Conservation (phyloP, 2,797 vertebrate species). For the Coranthus polyacanthus region DNA sequence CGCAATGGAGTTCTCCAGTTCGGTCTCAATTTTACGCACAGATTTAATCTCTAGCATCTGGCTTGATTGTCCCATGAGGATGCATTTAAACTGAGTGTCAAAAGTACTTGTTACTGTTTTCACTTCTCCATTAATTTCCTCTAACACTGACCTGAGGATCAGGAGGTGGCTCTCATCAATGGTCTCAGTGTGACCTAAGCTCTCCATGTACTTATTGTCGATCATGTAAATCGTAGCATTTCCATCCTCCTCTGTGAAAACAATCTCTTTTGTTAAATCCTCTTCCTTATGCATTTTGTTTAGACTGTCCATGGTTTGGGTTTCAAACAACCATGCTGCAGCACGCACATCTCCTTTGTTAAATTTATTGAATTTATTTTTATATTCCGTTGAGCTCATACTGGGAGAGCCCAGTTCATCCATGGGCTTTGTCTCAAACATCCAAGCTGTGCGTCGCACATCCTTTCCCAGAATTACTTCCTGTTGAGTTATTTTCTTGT, state of each 20-base stretch:
- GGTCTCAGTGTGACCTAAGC: slow-evolving; percentile 86
- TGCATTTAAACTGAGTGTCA: slow-evolving; percentile 90
- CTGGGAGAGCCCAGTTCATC: slow-evolving; percentile 73
- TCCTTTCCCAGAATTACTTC: slow-evolving; percentile 89
- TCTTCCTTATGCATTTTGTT: slow-evolving; percentile 87
- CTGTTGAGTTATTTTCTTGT: slow-evolving; percentile 82
- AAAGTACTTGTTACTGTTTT: slow-evolving; percentile 90
- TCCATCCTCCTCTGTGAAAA: slow-evolving; percentile 82
- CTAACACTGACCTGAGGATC: slow-evolving; percentile 87
- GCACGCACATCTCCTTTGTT: slow-evolving; percentile 86
- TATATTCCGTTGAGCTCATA: slow-evolving; percentile 69
- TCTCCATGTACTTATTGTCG: slow-evolving; percentile 88
- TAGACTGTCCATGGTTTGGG: slow-evolving; percentile 84
- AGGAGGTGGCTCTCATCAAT: slow-evolving; percentile 88
- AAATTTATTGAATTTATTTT: slow-evolving; percentile 85
- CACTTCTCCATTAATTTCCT: slow-evolving; percentile 89
- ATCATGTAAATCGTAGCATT: slow-evolving; percentile 90
- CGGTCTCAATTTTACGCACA: slow-evolving; percentile 89
- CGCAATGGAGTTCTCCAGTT: slow-evolving; percentile 88
- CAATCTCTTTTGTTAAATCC: slow-evolving; percentile 81
- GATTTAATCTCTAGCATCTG: slow-evolving; percentile 90
- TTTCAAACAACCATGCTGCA: slow-evolving; percentile 90
- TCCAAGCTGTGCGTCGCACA: slow-evolving; percentile 88
- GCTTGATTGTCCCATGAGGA: slow-evolving; percentile 89
- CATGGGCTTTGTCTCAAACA: slow-evolving; percentile 92